Evolutionary conservation across 2,113 vertebrate genomes (phyloP).

Genomic region (Pterocles gutturalis): DNA sequence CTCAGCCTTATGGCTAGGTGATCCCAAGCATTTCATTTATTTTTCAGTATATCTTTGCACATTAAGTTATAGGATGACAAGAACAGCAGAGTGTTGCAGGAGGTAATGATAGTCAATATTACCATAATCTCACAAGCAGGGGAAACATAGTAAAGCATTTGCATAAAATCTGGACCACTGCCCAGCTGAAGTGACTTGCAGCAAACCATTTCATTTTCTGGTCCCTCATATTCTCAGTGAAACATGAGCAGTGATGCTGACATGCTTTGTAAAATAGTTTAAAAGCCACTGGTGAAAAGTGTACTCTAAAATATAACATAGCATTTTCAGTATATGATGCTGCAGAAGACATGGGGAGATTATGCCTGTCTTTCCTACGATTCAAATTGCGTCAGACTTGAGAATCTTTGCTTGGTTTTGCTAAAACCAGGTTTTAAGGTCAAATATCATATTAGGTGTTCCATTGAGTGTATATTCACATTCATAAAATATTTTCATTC

Average conservation of each 20-base stretch:
- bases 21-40: not conserved
- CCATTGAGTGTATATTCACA: not conserved
- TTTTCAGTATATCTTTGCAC: not conserved
- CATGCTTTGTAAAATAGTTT: not conserved
- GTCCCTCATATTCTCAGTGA: not conserved
- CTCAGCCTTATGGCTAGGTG: not conserved
- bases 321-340: not conserved
- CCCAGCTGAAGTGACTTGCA: not conserved
- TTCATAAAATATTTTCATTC: not conserved
- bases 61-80: not conserved
- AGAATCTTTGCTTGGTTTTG: not conserved
- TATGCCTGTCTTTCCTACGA: not conserved
- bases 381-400: not conserved
- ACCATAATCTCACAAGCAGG: not conserved
- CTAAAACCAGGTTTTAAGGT: not conserved
- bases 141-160: not conserved
- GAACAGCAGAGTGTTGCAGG: not conserved
- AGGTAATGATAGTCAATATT: not conserved
- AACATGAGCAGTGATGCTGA: not conserved
- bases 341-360: not conserved
- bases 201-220: not conserved
- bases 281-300: not conserved
- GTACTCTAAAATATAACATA: not conserved
- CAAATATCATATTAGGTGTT: not conserved
- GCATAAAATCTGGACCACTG: not conserved